phyloP scores from a whole-genome alignment of 2,888 invertebrate species.

The Napeogenes sylphis region DNA sequence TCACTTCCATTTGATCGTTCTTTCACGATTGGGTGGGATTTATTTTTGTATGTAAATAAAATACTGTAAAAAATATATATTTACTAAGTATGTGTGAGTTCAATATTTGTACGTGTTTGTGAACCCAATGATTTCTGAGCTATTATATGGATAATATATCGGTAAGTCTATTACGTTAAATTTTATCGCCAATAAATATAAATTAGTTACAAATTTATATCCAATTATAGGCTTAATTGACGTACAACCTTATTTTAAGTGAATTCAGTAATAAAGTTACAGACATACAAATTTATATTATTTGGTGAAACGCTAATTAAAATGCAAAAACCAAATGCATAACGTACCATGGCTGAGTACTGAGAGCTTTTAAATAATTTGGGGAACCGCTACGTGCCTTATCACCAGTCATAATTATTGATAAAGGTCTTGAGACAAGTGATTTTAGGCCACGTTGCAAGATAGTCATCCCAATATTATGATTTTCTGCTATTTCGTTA shows the following conservation, averaged over 20 bases:
- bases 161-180: too few relatives aligned
- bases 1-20: not conserved
- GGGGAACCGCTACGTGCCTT: slow-evolving; percentile 50
- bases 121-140: too few relatives aligned
- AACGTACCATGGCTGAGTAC: slow-evolving; percentile 10
- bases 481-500: slow-evolving; percentile 1
- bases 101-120: too few relatives aligned
- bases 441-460: not conserved
- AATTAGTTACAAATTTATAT: too few relatives aligned
- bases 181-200: too few relatives aligned
- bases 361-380: slow-evolving; percentile 41
- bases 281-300: too few relatives aligned
- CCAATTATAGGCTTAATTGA: too few relatives aligned
- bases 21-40: not conserved
- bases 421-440: slow-evolving; percentile 37
- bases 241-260: too few relatives aligned
- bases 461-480: not conserved
- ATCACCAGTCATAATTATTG: slow-evolving; percentile 47
- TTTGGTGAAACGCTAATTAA: too few relatives aligned
- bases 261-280: too few relatives aligned
- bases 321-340: not conserved
- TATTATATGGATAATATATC: too few relatives aligned
- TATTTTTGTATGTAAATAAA: not conserved
- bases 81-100: not conserved
- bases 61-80: not conserved